Evolutionary conservation across 2,797 vertebrate genomes (phyloP).

Genomic region (Anomalospiza imberbis): DNA sequence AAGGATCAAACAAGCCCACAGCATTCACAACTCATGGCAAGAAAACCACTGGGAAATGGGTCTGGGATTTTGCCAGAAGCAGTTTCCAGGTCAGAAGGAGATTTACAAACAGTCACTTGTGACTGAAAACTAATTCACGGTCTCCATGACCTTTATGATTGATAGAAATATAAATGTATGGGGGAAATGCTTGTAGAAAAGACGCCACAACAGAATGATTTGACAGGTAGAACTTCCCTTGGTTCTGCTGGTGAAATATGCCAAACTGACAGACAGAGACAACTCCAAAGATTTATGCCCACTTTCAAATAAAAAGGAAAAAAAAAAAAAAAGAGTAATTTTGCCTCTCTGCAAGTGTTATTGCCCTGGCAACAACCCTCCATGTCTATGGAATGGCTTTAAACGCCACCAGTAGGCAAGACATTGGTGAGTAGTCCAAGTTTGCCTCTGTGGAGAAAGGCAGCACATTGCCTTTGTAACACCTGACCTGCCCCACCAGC

Average conservation of each 20-base stretch:
- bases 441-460: not conserved
- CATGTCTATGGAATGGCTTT: not conserved
- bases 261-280: not conserved
- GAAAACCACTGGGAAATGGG: not conserved
- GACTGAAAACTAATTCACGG: not conserved
- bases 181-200: not conserved
- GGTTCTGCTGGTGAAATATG: not conserved
- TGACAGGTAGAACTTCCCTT: not conserved
- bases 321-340: not conserved
- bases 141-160: not conserved
- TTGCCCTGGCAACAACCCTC: not conserved
- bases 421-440: not conserved
- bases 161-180: not conserved
- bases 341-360: not conserved
- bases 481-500: not conserved
- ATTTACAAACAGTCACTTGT: not conserved
- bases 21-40: not conserved
- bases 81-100: not conserved
- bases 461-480: not conserved
- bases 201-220: not conserved
- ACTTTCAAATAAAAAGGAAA: not conserved
- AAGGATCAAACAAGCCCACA: not conserved
- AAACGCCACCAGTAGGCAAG: fast-evolving
- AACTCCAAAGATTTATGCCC: not conserved
- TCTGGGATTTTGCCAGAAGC: not conserved